Evolutionary conservation across 2,888 invertebrate species (phyloP), one percentile per base, ranked within the genome.

Genomic region (Hypercompe scribonia): DNA sequence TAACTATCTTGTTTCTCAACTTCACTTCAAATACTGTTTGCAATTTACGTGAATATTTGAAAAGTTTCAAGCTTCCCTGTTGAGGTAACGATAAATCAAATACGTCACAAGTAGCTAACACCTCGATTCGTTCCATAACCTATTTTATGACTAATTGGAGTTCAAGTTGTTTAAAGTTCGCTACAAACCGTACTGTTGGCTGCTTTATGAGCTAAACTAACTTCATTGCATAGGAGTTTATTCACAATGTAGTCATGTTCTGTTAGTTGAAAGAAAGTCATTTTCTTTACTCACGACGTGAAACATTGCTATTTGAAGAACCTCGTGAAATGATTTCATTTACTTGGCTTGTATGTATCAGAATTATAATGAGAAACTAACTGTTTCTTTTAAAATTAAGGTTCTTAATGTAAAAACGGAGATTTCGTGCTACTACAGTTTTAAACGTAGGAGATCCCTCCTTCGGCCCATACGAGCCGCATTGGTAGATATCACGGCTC

Each of bases 131-230:
- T 74, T 77, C 74, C 61, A 75, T 75, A 73, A 77, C 80, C 68
- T 77, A 77, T 84, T 84, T 82, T 79, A 78, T 82, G 75, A 78
- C 81, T 85, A 85, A 84, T 84, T 82, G 82, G 76, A 81, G 79
- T 82, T 79, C 68, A 81, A 86, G 73, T 86, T 81, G 79, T 84
- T 77, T 71, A 63, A 81, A 85, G 74, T 86, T 84, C 68, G 73
- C 79, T 80, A 80, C 79, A 78, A 82, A 80, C 83, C 84, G 75
- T 78, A 80, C 77, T 70, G 68, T 71, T 72, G 72, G 75, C 77
- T 77, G 76, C 86, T 77, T 80, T 80, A 81, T 77, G 76, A 81
- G 76, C 73, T 83, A 78, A 78, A 82, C 76, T 78, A 84, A 81
- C 82, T 82, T 72, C 77, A 71, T 65, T n/a, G 75, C 76, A 76